Conservation (phyloP, 2,113 vertebrate species). For the Eretmochelys imbricata region DNA sequence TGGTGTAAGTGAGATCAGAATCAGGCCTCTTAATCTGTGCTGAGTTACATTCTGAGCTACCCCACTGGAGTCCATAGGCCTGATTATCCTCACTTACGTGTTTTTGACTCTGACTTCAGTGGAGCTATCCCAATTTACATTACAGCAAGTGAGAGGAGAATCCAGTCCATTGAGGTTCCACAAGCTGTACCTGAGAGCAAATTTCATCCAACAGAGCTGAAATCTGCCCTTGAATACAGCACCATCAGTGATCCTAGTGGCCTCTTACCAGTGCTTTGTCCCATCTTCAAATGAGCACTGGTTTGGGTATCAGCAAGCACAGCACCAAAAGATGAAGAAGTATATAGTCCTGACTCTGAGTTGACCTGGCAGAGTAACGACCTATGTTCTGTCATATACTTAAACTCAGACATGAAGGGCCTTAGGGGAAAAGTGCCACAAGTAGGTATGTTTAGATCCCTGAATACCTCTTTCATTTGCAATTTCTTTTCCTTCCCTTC, state of each 20-base stretch:
- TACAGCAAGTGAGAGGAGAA: constrained; percentile 28
- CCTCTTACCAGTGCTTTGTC: constrained; percentile 35
- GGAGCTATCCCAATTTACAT: background rate
- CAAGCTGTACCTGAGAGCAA: background rate
- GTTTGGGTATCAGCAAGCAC: constrained; percentile 43
- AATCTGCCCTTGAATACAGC: background rate
- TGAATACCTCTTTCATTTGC: background rate
- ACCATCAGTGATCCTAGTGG: constrained; percentile 29
- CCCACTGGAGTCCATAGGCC: no score
- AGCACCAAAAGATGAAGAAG: constrained; percentile 10
- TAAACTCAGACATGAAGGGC: accelerated
- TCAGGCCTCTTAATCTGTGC: no score
- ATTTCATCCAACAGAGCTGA: constrained; percentile 52
- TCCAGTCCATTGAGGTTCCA: constrained; percentile 1
- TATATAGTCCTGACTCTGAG: background rate
- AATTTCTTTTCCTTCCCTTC: background rate
- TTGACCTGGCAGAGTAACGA: background rate
- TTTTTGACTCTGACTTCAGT: no score
- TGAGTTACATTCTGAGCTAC: no score
- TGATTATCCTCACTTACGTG: no score
- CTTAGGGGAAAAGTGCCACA: background rate
- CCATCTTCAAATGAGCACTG: constrained; percentile 39
- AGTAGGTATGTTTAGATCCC: background rate
- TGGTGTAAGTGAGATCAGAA: no score
- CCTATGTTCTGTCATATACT: background rate